Evolutionary conservation across 2,888 invertebrate genomes (phyloP).

Genomic region (Epinotia brunnichana): DNA sequence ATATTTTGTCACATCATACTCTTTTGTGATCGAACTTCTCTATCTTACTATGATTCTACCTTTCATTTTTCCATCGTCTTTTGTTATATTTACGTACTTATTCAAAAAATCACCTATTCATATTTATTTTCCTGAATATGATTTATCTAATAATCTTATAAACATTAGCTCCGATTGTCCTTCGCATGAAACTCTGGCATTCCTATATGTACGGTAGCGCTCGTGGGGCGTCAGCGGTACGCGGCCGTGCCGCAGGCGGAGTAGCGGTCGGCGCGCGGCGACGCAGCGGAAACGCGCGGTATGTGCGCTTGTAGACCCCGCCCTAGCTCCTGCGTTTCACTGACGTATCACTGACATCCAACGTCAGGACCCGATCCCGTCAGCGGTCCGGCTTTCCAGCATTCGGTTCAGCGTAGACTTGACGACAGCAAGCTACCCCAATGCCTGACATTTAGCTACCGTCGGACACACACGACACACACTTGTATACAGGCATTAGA

Average conservation of each 20-base stretch:
- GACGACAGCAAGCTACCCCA: conserved; percentile 25
- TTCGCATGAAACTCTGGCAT: conserved; percentile 62
- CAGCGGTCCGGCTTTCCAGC: not conserved
- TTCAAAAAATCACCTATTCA: not conserved
- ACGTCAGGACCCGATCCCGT: not conserved
- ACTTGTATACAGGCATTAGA: conserved; percentile 18
- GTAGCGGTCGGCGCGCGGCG: conserved; percentile 54
- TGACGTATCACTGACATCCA: conserved; percentile 10
- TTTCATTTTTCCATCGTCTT: not conserved
- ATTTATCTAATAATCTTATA: not conserved
- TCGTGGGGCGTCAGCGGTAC: conserved; percentile 61
- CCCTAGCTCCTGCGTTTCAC: conserved; percentile 25
- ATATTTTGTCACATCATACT: too few relatives aligned
- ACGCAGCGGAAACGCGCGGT: conserved; percentile 47
- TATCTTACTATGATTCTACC: not conserved
- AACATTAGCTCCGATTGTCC: conserved; percentile 30
- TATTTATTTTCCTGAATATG: not conserved
- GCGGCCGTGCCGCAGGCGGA: conserved; percentile 68
- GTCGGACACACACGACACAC: conserved; percentile 1
- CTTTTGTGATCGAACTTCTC: too few relatives aligned
- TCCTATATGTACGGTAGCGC: conserved; percentile 55
- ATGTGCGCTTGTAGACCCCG: conserved; percentile 40
- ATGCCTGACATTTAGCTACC: conserved; percentile 14
- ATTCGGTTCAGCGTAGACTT: not conserved
- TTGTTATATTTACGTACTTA: not conserved